Evolutionary conservation across 2,888 invertebrate genomes (phyloP).

Genomic region (Buathra laborator): DNA sequence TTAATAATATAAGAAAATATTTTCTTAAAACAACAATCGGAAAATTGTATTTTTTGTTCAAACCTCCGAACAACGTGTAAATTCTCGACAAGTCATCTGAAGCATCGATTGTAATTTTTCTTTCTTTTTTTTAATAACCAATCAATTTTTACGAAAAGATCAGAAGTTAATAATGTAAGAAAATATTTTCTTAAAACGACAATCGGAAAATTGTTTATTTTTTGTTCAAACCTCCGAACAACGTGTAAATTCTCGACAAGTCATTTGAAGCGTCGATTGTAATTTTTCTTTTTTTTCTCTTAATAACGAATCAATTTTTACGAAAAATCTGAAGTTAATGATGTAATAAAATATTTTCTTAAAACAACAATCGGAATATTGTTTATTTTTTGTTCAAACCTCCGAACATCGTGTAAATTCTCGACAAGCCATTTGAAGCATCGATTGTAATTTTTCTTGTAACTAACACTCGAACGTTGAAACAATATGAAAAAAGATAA

Average conservation of each 20-base stretch:
- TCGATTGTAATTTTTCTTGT: not conserved
- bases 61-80: too few relatives aligned
- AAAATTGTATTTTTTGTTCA: not conserved
- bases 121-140: constrained; percentile 15
- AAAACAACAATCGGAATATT: not conserved
- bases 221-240: not conserved
- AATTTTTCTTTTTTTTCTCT: not conserved
- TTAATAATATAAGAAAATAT: not conserved
- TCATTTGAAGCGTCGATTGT: too few relatives aligned
- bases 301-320: constrained; percentile 6
- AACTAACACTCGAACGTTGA: not conserved
- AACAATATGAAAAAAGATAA: not conserved
- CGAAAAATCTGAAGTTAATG: not conserved
- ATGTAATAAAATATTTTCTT: not conserved
- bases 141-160: not conserved
- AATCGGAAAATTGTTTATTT: not conserved
- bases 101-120: too few relatives aligned
- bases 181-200: not conserved
- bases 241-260: too few relatives aligned
- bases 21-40: not conserved
- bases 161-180: not conserved
- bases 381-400: not conserved
- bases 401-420: too few relatives aligned
- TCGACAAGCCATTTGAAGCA: too few relatives aligned
- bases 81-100: too few relatives aligned